phyloP scores from a whole-genome alignment of 2,888 invertebrate species.

The Ectemnius cavifrons region DNA sequence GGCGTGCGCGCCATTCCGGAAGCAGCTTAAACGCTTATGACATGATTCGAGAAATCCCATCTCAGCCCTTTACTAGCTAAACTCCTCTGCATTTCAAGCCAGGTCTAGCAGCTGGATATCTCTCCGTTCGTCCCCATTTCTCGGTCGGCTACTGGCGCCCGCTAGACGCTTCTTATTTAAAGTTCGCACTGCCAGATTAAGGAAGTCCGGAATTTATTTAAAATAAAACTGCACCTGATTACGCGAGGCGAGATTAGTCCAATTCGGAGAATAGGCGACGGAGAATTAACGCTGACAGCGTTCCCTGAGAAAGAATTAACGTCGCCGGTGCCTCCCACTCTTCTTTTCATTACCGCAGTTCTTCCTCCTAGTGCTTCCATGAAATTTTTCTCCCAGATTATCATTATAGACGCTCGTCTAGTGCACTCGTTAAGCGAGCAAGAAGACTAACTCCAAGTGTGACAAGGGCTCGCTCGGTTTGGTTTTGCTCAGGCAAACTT shows the following conservation, averaged over 20 bases:
- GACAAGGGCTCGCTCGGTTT: not conserved
- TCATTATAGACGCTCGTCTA: not conserved
- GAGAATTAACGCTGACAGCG: constrained; percentile 1
- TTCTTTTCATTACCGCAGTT: too few relatives aligned
- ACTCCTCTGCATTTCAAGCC: constrained; percentile 6
- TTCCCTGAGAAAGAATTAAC: not conserved
- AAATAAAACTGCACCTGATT: too few relatives aligned
- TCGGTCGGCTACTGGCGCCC: too few relatives aligned
- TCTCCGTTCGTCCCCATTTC: not conserved
- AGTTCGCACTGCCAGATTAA: too few relatives aligned
- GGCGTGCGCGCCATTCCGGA: constrained; percentile 31
- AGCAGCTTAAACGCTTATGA: constrained; percentile 55
- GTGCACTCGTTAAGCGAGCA: not conserved
- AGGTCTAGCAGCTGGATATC: not conserved
- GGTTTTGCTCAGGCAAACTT: constrained; percentile 12
- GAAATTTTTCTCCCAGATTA: not conserved
- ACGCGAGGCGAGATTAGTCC: too few relatives aligned
- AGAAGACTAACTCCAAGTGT: constrained; percentile 12
- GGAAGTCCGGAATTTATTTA: too few relatives aligned
- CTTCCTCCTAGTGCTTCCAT: too few relatives aligned
- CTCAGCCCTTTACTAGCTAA: constrained; percentile 20
- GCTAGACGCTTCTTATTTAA: too few relatives aligned
- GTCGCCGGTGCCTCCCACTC: too few relatives aligned
- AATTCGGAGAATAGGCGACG: constrained; percentile 1
- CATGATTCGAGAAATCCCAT: constrained; percentile 46